Base-by-base conservation (phyloP, 2,888 invertebrate genomes). In the Chouioia cunea region DNA sequence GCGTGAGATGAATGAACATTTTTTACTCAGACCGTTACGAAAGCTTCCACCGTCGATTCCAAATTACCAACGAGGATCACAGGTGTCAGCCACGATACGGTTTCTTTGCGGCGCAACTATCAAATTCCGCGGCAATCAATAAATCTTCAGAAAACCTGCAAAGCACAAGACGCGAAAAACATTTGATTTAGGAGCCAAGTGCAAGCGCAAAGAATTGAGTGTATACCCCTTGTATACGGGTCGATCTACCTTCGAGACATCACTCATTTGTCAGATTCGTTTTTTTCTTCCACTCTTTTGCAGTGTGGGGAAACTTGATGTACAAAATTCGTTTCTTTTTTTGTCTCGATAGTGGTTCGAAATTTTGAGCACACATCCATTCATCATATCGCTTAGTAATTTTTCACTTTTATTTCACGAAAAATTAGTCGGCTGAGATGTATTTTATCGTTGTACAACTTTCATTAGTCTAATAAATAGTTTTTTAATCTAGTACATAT, bases 1-100 rank as follows among this genome's bases (percentile, higher is more conserved):
- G 27, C 63, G 27, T n/a, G 63, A 69, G 62, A 63, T 58, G 63
- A 69, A 69, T 69, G 63, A 69, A 69, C 57, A 57, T 63, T 63
- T 69, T 63, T 56, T 27, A n/a, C 68, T 48, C 52, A 14, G n/a
- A 6, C n/a, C 20, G 18, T 44, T 36, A 47, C 56, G 27, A 12
- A 43, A 60, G 50, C 62, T 62, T 62, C 62, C 50, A 3, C 48
- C 22, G 56, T 15, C 57, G 18, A 57, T 63, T 52, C 52, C 27
- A 63, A 69, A 68, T 68, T 68, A 68, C 59, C 53, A 50, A 12
- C 8, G 46, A 1, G 14, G 8, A 20, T 20, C 22, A 14, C n/a
- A 53, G 52, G 10, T 20, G 52, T 18, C 20, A 20, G 57, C 2
- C 50, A 50, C 14, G 15, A 12, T 12, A 22, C 27, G 62, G 20